Conservation (phyloP, 2,888 invertebrate genomes). For the Callinectes sapidus region DNA sequence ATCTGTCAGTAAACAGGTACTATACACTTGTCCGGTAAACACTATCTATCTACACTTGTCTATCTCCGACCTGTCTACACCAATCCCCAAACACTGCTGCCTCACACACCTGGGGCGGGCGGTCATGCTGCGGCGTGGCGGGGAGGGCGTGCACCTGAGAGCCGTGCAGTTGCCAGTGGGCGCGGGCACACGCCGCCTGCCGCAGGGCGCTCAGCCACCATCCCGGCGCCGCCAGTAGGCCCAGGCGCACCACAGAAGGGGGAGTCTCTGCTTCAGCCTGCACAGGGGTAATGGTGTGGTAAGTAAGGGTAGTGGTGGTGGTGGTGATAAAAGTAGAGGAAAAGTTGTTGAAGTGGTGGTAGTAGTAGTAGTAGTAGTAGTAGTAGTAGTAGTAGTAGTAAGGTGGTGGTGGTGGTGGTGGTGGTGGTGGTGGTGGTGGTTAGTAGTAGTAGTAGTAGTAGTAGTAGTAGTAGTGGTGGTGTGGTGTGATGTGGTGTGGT, state of each 20-base stretch:
- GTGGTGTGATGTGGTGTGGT: no score
- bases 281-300: background rate
- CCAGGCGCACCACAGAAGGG: constrained; percentile 43
- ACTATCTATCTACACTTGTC: background rate
- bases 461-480: no score
- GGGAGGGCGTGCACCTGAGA: constrained; percentile 59
- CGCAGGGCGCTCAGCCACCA: constrained; percentile 66
- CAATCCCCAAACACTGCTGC: background rate
- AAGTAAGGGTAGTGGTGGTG: background rate
- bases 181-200: constrained; percentile 58
- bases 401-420: background rate
- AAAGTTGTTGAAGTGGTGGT: background rate
- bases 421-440: background rate
- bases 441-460: no score
- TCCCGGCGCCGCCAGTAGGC: constrained; percentile 45
- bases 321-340: background rate
- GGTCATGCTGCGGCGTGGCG: constrained; percentile 43
- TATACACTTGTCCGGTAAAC: background rate
- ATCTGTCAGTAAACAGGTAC: no score
- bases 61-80: background rate
- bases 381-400: background rate
- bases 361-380: background rate
- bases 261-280: constrained; percentile 54
- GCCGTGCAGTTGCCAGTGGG: constrained; percentile 65
- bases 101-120: constrained; percentile 58